Base-by-base conservation (phyloP, 2,888 invertebrate species). In the Embidobia sp. region DNA sequence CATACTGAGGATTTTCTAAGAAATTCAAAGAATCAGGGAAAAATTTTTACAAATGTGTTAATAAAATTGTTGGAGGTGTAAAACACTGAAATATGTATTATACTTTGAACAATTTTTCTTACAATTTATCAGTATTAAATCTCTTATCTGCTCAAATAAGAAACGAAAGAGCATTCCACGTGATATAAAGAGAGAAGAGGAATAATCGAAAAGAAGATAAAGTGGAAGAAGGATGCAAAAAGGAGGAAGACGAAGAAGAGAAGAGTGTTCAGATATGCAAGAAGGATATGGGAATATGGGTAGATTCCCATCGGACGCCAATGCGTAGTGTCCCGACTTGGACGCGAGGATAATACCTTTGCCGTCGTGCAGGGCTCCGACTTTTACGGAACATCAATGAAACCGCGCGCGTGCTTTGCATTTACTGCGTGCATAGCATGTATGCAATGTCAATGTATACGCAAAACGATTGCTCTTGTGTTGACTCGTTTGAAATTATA, bases 311-410 rank as follows among this genome's bases (percentile, higher is more conserved):
- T 77, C 79, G 79, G 64, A 66, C 79, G 76, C 74, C 74, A 51
- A 63, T 70, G 77, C 70, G 64, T 57, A 70, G 77, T 70, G 53
- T 77, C 67, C 74, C 63, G 73, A 61, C 69, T 67, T 44, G 64
- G 76, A 73, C 76, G 70, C 57, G 55, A 70, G 79, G 79, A 79
- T 79, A 79, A 79, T 79, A 76, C 76, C 77, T 78, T 78, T 75
- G 78, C 76, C 75, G 79, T 78, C 79, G 79, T 75, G 72, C 79
- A 66, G 67, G 44, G 74, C 61, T 64, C 75, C 44, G 67, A 76
- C 78, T 80, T 80, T 80, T 80, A 77, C 77, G 74, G 77, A 74
- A 80, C 78, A 80, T 80, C 79, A 80, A 80, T 80, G 79, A 80
- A 78, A 80, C 79, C 79, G 79, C 79, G 78, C 69, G 78, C 78